Conservation (phyloP, 2,113 vertebrate species). For the Scopus umbretta region DNA sequence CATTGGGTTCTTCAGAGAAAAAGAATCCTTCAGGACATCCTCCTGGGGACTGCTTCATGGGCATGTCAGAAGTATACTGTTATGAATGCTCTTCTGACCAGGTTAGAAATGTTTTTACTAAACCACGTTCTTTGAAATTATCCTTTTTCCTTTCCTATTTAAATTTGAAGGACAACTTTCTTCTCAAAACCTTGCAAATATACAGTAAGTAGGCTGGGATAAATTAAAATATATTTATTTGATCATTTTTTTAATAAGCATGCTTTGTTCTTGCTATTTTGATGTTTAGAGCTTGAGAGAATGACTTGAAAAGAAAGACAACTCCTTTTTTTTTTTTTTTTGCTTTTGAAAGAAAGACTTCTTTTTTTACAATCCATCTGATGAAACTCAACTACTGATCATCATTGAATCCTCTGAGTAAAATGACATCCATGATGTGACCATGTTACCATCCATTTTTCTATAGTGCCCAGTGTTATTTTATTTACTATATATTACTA, state of each 20-base stretch:
- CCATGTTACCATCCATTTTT: neutral
- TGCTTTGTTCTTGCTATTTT: neutral
- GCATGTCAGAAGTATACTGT: neutral
- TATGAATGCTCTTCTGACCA: neutral
- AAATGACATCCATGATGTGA: neutral
- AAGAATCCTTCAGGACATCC: neutral
- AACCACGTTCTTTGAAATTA: neutral
- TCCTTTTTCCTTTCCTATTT: neutral
- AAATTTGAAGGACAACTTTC: neutral
- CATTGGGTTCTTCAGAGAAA: neutral
- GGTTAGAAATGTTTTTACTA: neutral
- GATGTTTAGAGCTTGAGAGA: neutral
- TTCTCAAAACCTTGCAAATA: neutral
- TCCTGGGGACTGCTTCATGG: neutral
- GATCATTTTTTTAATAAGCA: neutral
- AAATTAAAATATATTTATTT: neutral
- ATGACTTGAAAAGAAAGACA: neutral
- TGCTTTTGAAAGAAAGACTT: neutral
- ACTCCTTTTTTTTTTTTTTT: neutral
- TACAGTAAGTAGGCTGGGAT: neutral
- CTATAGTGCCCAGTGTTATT: neutral
- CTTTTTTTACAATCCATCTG: neutral
- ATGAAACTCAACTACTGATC: neutral
- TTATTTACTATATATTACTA: no score
- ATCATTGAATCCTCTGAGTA: neutral